Conservation (phyloP, 2,113 vertebrate genomes). For the Salvelinus sp. region DNA sequence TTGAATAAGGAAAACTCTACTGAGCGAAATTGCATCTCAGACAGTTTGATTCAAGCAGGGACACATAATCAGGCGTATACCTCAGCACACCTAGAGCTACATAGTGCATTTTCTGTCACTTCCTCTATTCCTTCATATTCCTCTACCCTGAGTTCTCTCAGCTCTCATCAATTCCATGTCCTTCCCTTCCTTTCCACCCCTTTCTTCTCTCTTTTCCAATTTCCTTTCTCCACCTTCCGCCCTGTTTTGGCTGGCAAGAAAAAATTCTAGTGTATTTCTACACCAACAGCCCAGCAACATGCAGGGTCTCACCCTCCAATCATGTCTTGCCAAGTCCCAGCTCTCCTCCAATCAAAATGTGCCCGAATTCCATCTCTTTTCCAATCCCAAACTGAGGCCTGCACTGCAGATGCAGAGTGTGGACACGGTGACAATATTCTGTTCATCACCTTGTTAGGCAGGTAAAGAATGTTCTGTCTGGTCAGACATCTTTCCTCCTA, state of each 20-base stretch:
- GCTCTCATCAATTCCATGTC: not conserved
- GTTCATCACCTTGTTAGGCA: conserved; percentile 7
- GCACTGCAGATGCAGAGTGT: conserved; percentile 41
- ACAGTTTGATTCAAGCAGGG: too few species aligned
- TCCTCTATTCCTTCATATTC: not conserved
- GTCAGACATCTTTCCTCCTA: too few species aligned
- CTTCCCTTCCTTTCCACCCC: not conserved
- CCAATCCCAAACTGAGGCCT: conserved; percentile 26
- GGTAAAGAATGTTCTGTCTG: conserved; percentile 38
- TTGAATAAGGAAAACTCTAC: too few species aligned
- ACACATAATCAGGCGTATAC: too few species aligned
- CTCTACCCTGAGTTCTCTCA: not conserved
- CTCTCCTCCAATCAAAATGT: conserved; percentile 35
- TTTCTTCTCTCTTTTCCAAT: not conserved
- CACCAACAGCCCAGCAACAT: conserved; percentile 21
- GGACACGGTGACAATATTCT: conserved; percentile 4
- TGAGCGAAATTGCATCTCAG: too few species aligned
- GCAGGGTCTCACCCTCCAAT: conserved; percentile 26
- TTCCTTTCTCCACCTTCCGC: not conserved
- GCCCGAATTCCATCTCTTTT: conserved; percentile 16
- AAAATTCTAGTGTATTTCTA: conserved; percentile 14
- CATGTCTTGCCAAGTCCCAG: conserved; percentile 12
- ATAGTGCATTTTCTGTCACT: too few species aligned
- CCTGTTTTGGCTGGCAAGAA: conserved; percentile 16
- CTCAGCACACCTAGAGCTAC: too few species aligned